A percentile compares a stretch with the other conserved stretches of the same genome.
These are phyloP conservation scores for Pissodes strobi DNA, from an alignment of 1,140 invertebrate species.

Conservation along the genomic window DNA sequence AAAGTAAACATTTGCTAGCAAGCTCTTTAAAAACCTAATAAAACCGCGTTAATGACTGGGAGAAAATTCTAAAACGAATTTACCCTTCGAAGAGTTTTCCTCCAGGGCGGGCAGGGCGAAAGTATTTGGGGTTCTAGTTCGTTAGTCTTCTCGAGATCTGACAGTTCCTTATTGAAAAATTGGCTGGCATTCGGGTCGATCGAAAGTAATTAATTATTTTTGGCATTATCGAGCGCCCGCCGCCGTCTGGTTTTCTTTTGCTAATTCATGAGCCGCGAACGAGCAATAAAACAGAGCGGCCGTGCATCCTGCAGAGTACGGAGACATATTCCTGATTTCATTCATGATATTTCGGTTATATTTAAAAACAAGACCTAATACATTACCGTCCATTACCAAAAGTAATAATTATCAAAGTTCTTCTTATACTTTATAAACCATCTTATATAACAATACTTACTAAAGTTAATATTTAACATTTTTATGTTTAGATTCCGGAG, in stretches of 20 bases:
- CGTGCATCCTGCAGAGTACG: not conserved
- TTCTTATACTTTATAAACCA: no score
- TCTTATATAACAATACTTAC: no score
- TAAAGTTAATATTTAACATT: no score
- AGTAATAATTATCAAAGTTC: no score
- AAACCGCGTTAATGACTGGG: constrained; percentile 40
- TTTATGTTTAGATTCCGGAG: no score
- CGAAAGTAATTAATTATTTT: constrained; percentile 58
- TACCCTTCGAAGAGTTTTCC: constrained; percentile 27
- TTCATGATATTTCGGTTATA: not conserved
- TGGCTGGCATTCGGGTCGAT: constrained; percentile 50
- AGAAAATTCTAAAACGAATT: constrained; percentile 39
- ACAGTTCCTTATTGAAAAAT: constrained; percentile 55
- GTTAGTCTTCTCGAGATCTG: constrained; percentile 52
- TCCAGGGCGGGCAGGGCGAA: constrained; percentile 3
- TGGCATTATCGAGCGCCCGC: constrained; percentile 53
- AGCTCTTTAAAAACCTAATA: constrained; percentile 32
- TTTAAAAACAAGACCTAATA: not conserved
- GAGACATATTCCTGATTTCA: constrained; percentile 1
- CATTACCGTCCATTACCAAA: no score
- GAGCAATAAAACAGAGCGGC: constrained; percentile 42
- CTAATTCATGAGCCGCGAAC: constrained; percentile 56
- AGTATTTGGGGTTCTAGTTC: constrained; percentile 48
- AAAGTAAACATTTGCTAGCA: constrained; percentile 20
- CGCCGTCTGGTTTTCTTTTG: constrained; percentile 53